Conservation (phyloP, 1,140 invertebrate species). For the Habropoda laboriosa region DNA sequence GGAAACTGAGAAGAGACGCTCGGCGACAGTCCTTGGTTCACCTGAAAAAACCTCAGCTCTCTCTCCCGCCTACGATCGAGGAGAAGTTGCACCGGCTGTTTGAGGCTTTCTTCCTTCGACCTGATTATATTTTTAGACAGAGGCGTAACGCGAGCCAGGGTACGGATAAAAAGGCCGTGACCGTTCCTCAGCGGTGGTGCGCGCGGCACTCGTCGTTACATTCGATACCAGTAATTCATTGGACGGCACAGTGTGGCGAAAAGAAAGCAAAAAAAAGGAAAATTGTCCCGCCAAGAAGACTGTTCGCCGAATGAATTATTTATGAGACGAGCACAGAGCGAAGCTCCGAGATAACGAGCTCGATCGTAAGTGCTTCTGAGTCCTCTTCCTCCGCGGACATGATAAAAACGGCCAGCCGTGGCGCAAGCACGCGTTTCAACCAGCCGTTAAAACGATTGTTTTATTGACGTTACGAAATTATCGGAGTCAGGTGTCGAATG, state of each 20-base stretch:
- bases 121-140: constrained; percentile 29
- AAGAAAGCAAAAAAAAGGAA: neutral
- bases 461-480: constrained; percentile 12
- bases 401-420: neutral
- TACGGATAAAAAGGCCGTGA: constrained; percentile 6
- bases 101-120: neutral
- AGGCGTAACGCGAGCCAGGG: neutral
- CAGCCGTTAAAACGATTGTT: constrained; percentile 5
- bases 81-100: neutral
- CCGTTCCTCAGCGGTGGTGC: neutral
- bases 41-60: neutral
- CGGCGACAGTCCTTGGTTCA: neutral
- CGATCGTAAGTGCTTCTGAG: constrained; percentile 40
- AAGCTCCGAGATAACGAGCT: constrained; percentile 40
- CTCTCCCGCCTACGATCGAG: too few species aligned
- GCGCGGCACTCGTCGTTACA: too few species aligned
- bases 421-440: neutral
- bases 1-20: too few species aligned
- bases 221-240: constrained; percentile 16
- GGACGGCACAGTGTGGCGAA: neutral
- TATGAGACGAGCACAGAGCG: constrained; percentile 28
- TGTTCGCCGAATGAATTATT: constrained; percentile 46
- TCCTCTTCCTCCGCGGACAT: neutral
- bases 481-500: constrained; percentile 1
- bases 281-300: constrained; percentile 7